Percentiles rank a stretch among this genome's conserved stretches.
These are phyloP conservation scores for crab-eating macaque (Macaca fascicularis) DNA, from an alignment of 2,113 vertebrate species.

Conservation along the genomic window T2T-MFA8v1.1 NC_088380.1:8834501-8835000, in stretches of 20 bases:
- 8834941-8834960: neutral
- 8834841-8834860: neutral
- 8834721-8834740: no score
- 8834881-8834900: neutral
- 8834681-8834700: neutral
- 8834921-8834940: neutral
- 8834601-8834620: neutral
- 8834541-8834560: neutral
- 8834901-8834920: neutral
- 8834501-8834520: neutral
- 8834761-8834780: neutral
- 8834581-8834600: neutral
- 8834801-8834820: no score
- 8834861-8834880: neutral
- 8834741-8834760: neutral
- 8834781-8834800: neutral
- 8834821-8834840: neutral
- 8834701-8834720: neutral
- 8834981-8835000: neutral
- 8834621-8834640: neutral
- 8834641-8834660: neutral
- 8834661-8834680: neutral
- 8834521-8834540: neutral
- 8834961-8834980: neutral
- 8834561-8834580: neutral